Base-by-base conservation (phyloP, 1,140 invertebrate species). In the Aphaenogaster rudis region DNA sequence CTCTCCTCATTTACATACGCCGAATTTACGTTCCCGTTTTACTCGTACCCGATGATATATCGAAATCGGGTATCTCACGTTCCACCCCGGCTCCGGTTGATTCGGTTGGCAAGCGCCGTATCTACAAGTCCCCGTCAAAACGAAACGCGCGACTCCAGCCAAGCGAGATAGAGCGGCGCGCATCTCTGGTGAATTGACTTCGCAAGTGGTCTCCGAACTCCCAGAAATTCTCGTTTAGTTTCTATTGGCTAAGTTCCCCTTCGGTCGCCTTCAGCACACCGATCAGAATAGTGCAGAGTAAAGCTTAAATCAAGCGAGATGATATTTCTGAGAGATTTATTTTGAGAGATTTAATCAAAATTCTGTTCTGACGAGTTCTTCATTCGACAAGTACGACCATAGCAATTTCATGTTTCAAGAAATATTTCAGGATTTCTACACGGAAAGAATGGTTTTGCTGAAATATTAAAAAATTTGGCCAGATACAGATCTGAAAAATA, bases 1-100 rank as follows among this genome's bases (percentile, higher is more conserved):
- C n/a, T 59, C n/a, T 13, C 45, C 54, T 79, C 52, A 36, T 79
- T 86, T 77, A 54, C 76, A 81, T 57, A 66, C 11, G 50, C 36
- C 48, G 59, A 80, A 80, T 86, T 66, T 80, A 88, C 80, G 57
- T 84, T 76, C 33, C 69, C 76, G 36, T 76, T 84, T 84, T 76
- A 59, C n/a, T 57, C 57, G 9, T 76, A 63, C 42, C 42, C 33
- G 54, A 13, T 76, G 69, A 84, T 76, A 84, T 61, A 84, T 84
- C 80, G 80, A 63, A 61, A 84, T 84, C 69, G 69, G 28, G 28
- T 76, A 76, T 76, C 54, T 76, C 80, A 76, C 33, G 64, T 81
- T 39, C 13, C 77, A 21, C 28, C 57, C 74, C 2, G 6, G 9
- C 66, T 7, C 36, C 80, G 39, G 54, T 50, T 84, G 80, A 84